Evolutionary conservation across 37 sponge, comb jelly and placozoan genomes (phyloP).

Genomic region (Aphrocallistes beatrix): DNA sequence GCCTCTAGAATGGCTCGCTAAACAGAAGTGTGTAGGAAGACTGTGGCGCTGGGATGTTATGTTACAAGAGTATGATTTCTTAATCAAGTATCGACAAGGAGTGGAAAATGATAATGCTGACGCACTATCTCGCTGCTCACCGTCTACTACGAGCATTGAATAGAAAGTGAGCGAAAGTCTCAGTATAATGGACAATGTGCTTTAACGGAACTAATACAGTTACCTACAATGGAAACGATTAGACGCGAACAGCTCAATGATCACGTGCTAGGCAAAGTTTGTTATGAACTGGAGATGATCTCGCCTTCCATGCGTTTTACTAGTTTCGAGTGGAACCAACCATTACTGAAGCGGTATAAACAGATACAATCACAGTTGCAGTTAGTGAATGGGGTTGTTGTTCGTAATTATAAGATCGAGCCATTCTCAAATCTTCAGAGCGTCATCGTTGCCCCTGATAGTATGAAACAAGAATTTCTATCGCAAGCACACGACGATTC

Average conservation of each 20-base stretch:
- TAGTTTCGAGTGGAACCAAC: conserved; percentile 18
- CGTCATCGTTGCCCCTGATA: background rate
- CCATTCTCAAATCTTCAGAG: background rate
- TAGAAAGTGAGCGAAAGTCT: too few species aligned
- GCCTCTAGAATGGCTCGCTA: background rate
- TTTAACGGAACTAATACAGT: background rate
- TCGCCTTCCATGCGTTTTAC: background rate
- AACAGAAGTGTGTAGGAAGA: conserved; percentile 18
- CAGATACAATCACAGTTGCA: conserved; percentile 33
- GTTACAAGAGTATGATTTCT: conserved; percentile 33
- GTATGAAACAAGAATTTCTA: background rate
- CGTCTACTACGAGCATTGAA: too few species aligned
- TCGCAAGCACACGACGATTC: conserved; percentile 15
- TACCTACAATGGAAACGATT: background rate
- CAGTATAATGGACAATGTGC: background rate
- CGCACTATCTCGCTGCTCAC: conserved; percentile 27
- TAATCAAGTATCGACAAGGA: conserved; percentile 27
- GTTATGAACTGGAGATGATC: background rate
- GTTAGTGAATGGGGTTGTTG: conserved; percentile 29
- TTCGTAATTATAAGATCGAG: conserved; percentile 23
- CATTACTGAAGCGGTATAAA: conserved; percentile 28
- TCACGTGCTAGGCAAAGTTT: background rate
- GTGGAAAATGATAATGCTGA: conserved; percentile 34
- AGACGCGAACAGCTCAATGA: background rate
- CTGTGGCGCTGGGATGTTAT: conserved; percentile 36